Percentiles rank a stretch among this genome's conserved stretches.
phyloP scores from a whole-genome alignment of 2,888 invertebrate species.

The Lasioglossum zephyrum region DNA sequence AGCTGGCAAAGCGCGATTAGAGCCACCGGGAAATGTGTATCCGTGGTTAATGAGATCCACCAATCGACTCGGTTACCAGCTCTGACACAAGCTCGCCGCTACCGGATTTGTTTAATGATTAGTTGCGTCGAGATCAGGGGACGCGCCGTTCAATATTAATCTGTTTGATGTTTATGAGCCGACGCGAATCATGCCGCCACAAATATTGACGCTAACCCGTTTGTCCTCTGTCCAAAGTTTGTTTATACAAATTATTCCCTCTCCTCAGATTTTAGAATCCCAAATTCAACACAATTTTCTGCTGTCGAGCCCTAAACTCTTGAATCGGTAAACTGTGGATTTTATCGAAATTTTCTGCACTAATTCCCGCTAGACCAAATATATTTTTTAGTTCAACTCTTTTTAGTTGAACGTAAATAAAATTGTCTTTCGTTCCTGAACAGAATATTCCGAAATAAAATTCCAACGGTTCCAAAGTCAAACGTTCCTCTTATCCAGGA shows the following conservation, averaged over 20 bases:
- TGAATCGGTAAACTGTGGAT: too few relatives aligned
- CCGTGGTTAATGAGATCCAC: background rate
- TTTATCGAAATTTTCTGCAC: too few relatives aligned
- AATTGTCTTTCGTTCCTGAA: background rate
- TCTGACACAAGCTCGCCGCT: background rate
- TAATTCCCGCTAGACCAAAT: too few relatives aligned
- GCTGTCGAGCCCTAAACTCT: background rate
- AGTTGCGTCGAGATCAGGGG: constrained; percentile 15
- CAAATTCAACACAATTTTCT: background rate
- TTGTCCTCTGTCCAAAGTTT: background rate
- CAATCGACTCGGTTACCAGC: background rate
- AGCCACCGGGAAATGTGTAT: background rate
- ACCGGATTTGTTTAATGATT: background rate
- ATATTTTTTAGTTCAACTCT: too few relatives aligned
- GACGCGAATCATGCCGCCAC: background rate
- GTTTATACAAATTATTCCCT: background rate
- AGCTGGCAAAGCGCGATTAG: constrained; percentile 1
- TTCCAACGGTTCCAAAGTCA: background rate
- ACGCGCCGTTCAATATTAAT: constrained; percentile 33
- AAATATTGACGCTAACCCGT: background rate
- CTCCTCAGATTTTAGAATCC: background rate
- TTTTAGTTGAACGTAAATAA: background rate
- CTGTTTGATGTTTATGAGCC: constrained; percentile 31
- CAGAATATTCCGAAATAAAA: background rate
- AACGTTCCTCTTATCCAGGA: background rate